A percentile compares a stretch with the other conserved stretches of the same genome.
phyloP scores from a whole-genome alignment of 2,888 invertebrate species.

The Prosopocoilus inquinatus region DNA sequence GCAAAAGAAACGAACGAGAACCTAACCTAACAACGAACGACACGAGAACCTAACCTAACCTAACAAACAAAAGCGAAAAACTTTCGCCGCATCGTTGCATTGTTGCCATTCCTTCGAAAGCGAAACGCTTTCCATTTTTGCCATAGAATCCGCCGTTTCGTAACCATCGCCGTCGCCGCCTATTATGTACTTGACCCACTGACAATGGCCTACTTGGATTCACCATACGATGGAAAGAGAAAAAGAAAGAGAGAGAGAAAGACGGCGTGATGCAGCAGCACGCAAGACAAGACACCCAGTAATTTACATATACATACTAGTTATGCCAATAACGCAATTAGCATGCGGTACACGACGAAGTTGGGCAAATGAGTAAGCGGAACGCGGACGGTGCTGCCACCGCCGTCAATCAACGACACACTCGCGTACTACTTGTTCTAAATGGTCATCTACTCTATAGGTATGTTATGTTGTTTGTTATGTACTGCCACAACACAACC shows the following conservation, averaged over 20 bases:
- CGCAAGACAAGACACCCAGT: slow-evolving; percentile 26
- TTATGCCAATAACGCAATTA: slow-evolving; percentile 23
- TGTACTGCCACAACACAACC: not conserved
- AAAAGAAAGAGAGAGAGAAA: too few relatives aligned
- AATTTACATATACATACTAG: slow-evolving; percentile 24
- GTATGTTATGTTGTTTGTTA: too few relatives aligned
- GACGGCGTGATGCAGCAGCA: slow-evolving; percentile 23
- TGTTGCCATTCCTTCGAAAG: not conserved
- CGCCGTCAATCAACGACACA: slow-evolving; percentile 4
- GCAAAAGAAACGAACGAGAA: not conserved
- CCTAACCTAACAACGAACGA: not conserved
- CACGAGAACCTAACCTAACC: not conserved
- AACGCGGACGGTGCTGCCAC: slow-evolving; percentile 2
- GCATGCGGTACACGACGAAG: slow-evolving; percentile 14
- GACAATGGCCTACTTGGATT: slow-evolving; percentile 47
- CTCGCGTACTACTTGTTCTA: not conserved
- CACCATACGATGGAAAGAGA: slow-evolving; percentile 9
- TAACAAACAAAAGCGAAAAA: not conserved
- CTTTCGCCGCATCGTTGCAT: not conserved
- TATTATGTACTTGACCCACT: slow-evolving; percentile 49
- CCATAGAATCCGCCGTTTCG: slow-evolving; percentile 40
- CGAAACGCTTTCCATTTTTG: slow-evolving; percentile 46
- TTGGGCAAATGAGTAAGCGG: not conserved
- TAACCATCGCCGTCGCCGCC: slow-evolving; percentile 30
- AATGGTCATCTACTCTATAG: not conserved